Percentiles rank a stretch among this genome's conserved stretches.
phyloP scores from a whole-genome alignment of 2,797 vertebrate species.

The Dendrocincla fuliginosa region DNA sequence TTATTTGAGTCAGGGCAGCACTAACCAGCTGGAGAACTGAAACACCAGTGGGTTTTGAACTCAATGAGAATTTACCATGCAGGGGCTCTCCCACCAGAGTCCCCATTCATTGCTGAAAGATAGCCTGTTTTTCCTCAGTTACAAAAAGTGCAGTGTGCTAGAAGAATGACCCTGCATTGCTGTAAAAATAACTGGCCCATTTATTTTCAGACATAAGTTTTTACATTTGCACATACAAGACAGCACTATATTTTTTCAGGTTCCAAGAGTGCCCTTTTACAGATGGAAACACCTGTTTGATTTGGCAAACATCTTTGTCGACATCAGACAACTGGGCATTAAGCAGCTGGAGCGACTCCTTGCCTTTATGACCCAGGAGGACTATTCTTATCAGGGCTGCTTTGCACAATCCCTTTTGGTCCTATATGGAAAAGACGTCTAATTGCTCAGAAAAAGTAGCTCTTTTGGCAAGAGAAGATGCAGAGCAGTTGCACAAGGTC shows the following conservation, averaged over 20 bases:
- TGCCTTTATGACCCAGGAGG: conserved; percentile 16
- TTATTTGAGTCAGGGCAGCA: neutral
- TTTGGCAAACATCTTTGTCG: conserved; percentile 8
- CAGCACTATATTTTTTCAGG: neutral
- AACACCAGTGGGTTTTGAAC: neutral
- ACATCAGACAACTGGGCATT: conserved; percentile 35
- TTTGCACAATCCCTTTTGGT: neutral
- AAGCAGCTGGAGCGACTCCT: conserved; percentile 5
- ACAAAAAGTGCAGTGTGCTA: neutral
- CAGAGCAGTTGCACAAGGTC: neutral
- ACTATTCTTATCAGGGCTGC: conserved; percentile 33
- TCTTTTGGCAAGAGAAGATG: neutral
- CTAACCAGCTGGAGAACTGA: neutral
- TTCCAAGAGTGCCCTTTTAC: neutral
- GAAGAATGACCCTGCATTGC: neutral
- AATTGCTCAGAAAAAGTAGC: neutral
- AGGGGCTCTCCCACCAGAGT: neutral
- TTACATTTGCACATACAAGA: conserved; percentile 26
- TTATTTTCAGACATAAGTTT: conserved; percentile 40
- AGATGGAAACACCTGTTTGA: conserved; percentile 45
- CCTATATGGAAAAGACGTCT: neutral
- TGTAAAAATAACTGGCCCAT: conserved; percentile 27
- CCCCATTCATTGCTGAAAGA: neutral
- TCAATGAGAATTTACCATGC: neutral
- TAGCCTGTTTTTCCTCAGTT: neutral